Conservation (phyloP, 1,140 invertebrate species). For the Leptinotarsa undecemlineata region DNA sequence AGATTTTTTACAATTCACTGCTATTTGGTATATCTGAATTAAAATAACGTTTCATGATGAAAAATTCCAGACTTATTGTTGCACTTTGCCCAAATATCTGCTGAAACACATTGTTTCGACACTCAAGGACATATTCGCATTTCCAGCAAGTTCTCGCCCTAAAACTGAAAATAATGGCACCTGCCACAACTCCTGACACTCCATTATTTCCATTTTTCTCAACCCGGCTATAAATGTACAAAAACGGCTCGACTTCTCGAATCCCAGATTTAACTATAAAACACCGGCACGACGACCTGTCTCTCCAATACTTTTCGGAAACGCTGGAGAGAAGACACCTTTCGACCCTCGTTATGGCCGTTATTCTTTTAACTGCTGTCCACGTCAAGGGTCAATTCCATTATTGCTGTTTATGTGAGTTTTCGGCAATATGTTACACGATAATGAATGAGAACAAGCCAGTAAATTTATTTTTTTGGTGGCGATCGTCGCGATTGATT, state of each 20-base stretch:
- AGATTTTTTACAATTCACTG: too few relatives aligned
- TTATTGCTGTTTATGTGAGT: constrained; percentile 38
- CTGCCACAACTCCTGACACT: constrained; percentile 15
- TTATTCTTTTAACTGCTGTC: constrained; percentile 33
- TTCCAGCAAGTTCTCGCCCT: neutral
- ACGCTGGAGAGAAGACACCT: constrained; percentile 30
- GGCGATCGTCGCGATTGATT: constrained; percentile 12
- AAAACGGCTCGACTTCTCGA: constrained; percentile 28
- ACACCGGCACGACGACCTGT: constrained; percentile 33
- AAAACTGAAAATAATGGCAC: constrained; percentile 18
- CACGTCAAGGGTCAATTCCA: constrained; percentile 35
- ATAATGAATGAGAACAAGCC: constrained; percentile 17
- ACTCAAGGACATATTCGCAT: neutral
- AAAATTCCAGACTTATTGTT: too few relatives aligned
- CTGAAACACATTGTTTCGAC: neutral
- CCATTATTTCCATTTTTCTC: constrained; percentile 21
- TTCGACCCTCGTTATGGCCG: constrained; percentile 38
- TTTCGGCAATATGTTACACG: constrained; percentile 21
- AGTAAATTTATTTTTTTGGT: constrained; percentile 16
- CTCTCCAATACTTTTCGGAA: constrained; percentile 21
- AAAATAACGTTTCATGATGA: too few relatives aligned
- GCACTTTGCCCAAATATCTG: too few relatives aligned
- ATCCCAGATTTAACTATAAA: constrained; percentile 36
- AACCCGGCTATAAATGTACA: constrained; percentile 15
- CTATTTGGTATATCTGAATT: too few relatives aligned